Percentiles rank a stretch among this genome's conserved stretches.
Conservation (phyloP, 2,113 vertebrate species). For the Labeo catla region DNA sequence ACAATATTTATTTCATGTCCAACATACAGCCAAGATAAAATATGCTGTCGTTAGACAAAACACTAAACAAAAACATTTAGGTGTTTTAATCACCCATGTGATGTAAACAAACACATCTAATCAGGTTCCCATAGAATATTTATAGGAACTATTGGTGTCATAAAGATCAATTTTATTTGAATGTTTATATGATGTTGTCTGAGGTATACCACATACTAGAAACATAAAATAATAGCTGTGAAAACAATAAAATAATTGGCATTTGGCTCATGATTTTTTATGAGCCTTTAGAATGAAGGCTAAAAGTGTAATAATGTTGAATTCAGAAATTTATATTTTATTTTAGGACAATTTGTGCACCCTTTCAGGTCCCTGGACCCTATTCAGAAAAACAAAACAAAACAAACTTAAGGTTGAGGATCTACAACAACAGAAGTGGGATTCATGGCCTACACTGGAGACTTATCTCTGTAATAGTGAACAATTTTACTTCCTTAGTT, state of each 20-base stretch:
- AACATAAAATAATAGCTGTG: not conserved
- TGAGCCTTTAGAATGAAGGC: not conserved
- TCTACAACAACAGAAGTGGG: not conserved
- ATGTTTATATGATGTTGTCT: not conserved
- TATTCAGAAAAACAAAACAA: not conserved
- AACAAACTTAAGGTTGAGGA: not conserved
- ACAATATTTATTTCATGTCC: no score
- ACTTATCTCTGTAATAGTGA: not conserved
- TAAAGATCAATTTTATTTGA: not conserved
- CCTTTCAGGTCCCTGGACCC: not conserved
- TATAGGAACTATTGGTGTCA: not conserved
- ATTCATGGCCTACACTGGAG: not conserved
- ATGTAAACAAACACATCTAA: not conserved
- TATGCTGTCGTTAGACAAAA: not conserved
- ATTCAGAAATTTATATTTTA: not conserved
- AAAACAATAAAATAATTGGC: not conserved
- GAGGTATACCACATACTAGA: not conserved
- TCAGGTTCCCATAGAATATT: not conserved
- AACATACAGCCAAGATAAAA: not conserved
- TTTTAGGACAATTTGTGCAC: not conserved
- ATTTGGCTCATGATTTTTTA: not conserved
- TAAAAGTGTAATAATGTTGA: no score
- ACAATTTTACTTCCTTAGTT: constrained; percentile 10
- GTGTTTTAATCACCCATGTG: not conserved
- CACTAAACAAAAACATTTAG: not conserved